These are phyloP conservation scores for Tinea pellionella DNA, from an alignment of 2,888 invertebrate genomes.

Conservation along the genomic window DNA sequence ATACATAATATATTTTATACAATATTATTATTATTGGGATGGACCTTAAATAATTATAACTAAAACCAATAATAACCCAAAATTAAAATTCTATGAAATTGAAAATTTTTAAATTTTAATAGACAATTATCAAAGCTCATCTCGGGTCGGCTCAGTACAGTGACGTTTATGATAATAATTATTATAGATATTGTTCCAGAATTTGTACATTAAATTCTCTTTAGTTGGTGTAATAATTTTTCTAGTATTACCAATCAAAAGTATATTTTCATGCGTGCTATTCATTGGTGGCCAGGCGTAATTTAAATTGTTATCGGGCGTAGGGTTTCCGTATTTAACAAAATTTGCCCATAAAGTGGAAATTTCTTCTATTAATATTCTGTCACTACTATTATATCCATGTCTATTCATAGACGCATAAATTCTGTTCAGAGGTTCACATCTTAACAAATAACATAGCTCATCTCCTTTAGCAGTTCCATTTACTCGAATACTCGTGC, in stretches of 20 bases:
- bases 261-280: conserved; percentile 29
- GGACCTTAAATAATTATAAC: no score
- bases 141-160: conserved; percentile 30
- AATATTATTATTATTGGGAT: no score
- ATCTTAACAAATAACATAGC: conserved; percentile 56
- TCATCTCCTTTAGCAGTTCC: conserved; percentile 63
- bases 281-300: conserved; percentile 41
- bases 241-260: conserved; percentile 33
- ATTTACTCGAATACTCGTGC: conserved; percentile 30
- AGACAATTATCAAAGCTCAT: conserved; percentile 35
- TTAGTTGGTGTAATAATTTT: conserved; percentile 27
- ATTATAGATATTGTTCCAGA: conserved; percentile 47
- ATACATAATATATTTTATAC: no score
- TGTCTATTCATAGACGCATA: conserved; percentile 33
- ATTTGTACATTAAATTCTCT: conserved; percentile 37
- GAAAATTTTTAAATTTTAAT: no score
- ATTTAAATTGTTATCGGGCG: conserved; percentile 24
- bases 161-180: conserved; percentile 32
- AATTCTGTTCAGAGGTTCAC: conserved; percentile 46
- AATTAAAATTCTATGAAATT: no score
- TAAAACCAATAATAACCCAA: no score
- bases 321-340: conserved; percentile 52
- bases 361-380: conserved; percentile 42
- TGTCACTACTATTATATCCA: conserved; percentile 33
- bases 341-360: conserved; percentile 61